Percentiles rank a stretch among this genome's conserved stretches.
These are phyloP conservation scores for Clanis bilineata DNA, from an alignment of 2,888 invertebrate genomes.

Conservation along the genomic window DNA sequence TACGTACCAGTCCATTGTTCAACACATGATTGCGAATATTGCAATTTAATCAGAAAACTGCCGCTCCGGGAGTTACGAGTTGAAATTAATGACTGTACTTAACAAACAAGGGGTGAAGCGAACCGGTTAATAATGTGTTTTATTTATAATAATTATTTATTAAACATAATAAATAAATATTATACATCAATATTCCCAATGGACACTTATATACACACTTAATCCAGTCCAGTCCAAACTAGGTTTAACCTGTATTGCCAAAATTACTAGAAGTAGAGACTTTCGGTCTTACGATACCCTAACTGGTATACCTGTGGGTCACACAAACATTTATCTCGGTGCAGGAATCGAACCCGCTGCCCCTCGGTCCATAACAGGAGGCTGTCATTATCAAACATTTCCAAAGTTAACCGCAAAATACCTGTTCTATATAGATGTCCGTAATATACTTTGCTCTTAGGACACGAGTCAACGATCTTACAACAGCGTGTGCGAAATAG, in stretches of 20 bases:
- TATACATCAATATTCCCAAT: too few relatives aligned
- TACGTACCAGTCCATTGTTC: neutral
- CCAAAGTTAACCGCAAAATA: neutral
- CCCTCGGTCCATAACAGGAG: too few relatives aligned
- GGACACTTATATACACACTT: too few relatives aligned
- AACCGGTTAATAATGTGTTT: neutral
- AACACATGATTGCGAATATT: conserved; percentile 6
- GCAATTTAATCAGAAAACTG: neutral
- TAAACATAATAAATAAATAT: neutral
- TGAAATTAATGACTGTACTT: neutral
- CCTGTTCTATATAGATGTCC: neutral
- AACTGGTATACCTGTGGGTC: too few relatives aligned
- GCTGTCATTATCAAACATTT: too few relatives aligned
- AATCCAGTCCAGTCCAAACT: too few relatives aligned
- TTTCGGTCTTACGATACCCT: too few relatives aligned
- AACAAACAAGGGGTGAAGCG: neutral
- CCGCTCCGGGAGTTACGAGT: neutral
- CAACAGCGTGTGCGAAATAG: neutral
- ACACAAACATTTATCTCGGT: too few relatives aligned
- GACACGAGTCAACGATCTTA: conserved; percentile 7
- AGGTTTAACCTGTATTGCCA: too few relatives aligned
- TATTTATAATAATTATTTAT: neutral
- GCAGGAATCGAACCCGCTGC: too few relatives aligned
- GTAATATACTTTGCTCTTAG: neutral
- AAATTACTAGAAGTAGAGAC: too few relatives aligned